phyloP scores from a whole-genome alignment of 2,113 vertebrate genomes.

The Oenanthe melanoleuca region DNA sequence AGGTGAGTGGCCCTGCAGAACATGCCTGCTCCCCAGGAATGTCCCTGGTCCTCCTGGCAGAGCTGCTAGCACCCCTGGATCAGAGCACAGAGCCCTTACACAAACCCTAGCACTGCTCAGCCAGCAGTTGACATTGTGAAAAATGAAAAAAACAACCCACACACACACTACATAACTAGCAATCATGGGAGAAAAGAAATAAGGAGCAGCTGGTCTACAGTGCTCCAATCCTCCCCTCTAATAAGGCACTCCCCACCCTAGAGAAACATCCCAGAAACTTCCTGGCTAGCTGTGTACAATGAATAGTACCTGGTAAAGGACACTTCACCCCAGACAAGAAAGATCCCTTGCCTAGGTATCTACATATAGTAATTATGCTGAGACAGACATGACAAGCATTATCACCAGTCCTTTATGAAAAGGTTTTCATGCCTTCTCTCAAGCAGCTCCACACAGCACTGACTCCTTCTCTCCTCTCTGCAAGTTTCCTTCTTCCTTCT shows the following conservation, averaged over 20 bases:
- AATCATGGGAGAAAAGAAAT: background rate
- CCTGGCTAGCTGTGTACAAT: background rate
- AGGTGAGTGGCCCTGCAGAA: background rate
- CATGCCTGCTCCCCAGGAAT: background rate
- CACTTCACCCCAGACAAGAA: background rate
- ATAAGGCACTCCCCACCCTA: background rate
- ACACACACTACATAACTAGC: background rate
- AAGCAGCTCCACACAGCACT: too few relatives aligned
- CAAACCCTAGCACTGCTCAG: background rate
- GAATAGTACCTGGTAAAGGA: background rate
- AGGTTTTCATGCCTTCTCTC: too few relatives aligned
- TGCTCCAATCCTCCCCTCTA: background rate
- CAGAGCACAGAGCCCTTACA: background rate
- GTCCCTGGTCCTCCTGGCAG: background rate
- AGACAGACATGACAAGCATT: too few relatives aligned
- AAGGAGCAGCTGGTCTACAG: background rate
- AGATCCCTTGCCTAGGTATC: background rate
- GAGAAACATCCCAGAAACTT: background rate
- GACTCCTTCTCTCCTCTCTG: too few relatives aligned
- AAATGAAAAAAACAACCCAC: background rate
- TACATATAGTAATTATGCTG: too few relatives aligned
- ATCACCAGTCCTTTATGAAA: too few relatives aligned
- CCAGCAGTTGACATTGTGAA: background rate
- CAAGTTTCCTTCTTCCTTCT: too few relatives aligned
- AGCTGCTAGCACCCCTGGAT: background rate